Base-by-base conservation (phyloP, 2,888 invertebrate genomes). In the Chrysolina haemoptera region DNA sequence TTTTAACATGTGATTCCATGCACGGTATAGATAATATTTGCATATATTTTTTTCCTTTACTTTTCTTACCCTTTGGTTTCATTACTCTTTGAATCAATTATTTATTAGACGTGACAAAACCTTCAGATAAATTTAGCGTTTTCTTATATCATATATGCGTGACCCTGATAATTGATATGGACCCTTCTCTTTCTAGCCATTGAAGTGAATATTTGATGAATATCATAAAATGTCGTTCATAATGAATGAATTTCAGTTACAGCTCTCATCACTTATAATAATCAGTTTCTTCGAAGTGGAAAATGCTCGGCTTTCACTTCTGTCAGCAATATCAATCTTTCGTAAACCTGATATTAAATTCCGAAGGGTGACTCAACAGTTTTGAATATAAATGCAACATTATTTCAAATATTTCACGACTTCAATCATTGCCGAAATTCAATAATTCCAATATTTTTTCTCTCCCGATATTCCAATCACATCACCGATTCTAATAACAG, bases 281-380 rank as follows among this genome's bases (percentile, higher is more conserved):
- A 22, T 53, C 20, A 18, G 10, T 53, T 11, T 22, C 1, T 12
- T 20, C 53, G 53, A 53, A 53, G 20, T 53, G 20, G 20, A 53
- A 53, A 22, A 22, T 20, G 5, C 48, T 66, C 35, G 66, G 63
- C 14, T 66, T 66, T 50, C 66, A 50, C 48, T 48, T 66, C 35
- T 14, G 27, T 50, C 66, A 66, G 50, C 50, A 50, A 66, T 35
- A 50, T 35, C 65, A 65, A 27, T 22, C 50, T 66, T 40, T n/a
- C 66, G 12, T 12, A 11, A 53, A 53, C 27, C 35, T 6, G 48
- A 50, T 66, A 66, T 66, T 65, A 22, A 65, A 50, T 66, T 66
- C 10, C 48, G 50, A 50, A 55, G 41, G 64, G 55, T 66, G 70
- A 73, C 66, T 69, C 70, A 35, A 53, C 70, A 62, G 16, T 66